These are phyloP conservation scores for Amblyraja radiata DNA, from an alignment of 2,797 vertebrate genomes.

Conservation along the genomic window DNA sequence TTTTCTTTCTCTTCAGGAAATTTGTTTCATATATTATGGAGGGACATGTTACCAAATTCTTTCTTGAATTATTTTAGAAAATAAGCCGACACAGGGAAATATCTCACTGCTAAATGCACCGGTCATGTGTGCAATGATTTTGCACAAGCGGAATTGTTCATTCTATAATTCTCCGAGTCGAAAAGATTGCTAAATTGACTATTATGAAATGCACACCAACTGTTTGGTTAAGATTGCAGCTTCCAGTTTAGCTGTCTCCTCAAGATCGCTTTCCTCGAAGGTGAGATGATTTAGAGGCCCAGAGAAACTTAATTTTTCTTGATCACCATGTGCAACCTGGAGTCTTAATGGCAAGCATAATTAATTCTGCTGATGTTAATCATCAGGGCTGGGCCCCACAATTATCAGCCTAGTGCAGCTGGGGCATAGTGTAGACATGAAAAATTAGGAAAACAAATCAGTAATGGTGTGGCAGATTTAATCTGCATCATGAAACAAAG, in stretches of 20 bases:
- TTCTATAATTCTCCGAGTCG: not conserved
- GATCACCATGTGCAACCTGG: constrained; percentile 99
- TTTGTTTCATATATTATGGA: not conserved
- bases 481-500: constrained; percentile 99
- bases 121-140: not conserved
- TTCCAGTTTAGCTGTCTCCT: constrained; percentile 74
- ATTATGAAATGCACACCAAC: constrained; percentile 42
- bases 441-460: constrained; percentile 99
- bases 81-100: not conserved
- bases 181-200: constrained; percentile 33
- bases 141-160: not conserved
- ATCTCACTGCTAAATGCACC: constrained; percentile 1
- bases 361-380: constrained; percentile 99
- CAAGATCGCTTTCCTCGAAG: constrained; percentile 92
- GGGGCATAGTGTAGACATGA: constrained; percentile 99
- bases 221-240: constrained; percentile 73
- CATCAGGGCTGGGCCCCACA: constrained; percentile 99
- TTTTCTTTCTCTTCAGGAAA: not conserved
- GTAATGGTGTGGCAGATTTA: constrained; percentile 99
- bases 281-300: constrained; percentile 99
- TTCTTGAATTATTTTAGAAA: not conserved
- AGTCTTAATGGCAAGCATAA: constrained; percentile 99
- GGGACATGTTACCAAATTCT: not conserved
- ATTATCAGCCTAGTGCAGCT: constrained; percentile 99
- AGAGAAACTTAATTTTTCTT: constrained; percentile 99